Evolutionary conservation across 1,140 invertebrate species (phyloP).

Genomic region (Drosophila prosaltans): DNA sequence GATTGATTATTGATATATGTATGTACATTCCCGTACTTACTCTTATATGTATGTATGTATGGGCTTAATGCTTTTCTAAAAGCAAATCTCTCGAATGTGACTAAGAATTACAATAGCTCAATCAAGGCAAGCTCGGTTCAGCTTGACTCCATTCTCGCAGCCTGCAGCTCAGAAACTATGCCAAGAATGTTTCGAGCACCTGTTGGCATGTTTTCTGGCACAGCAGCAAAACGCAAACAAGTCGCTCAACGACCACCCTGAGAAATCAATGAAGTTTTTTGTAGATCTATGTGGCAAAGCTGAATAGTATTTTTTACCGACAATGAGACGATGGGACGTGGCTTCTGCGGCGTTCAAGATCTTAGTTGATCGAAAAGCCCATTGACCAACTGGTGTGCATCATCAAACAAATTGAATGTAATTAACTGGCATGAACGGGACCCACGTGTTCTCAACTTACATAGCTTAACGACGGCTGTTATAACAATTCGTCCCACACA

Average conservation of each 20-base stretch:
- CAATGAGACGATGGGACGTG: conserved; percentile 49
- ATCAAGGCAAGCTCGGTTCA: conserved; percentile 31
- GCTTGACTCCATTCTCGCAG: neutral
- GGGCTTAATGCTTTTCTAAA: neutral
- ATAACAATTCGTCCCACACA: neutral
- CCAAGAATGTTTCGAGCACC: conserved; percentile 61
- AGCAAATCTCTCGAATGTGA: neutral
- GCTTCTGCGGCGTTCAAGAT: conserved; percentile 29
- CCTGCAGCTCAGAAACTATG: conserved; percentile 56
- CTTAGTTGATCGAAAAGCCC: conserved; percentile 22
- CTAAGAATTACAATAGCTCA: conserved; percentile 60
- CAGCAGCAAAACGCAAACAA: conserved; percentile 32
- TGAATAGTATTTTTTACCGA: conserved; percentile 36
- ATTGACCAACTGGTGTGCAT: conserved; percentile 15
- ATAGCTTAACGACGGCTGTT: neutral
- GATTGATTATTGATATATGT: too few species aligned
- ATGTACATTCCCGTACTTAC: too few species aligned
- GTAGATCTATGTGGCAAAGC: conserved; percentile 16
- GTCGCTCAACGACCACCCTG: conserved; percentile 46
- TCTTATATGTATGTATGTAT: neutral
- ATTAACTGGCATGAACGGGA: neutral
- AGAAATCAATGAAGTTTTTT: conserved; percentile 58
- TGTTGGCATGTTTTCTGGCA: conserved; percentile 54
- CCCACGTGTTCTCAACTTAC: neutral
- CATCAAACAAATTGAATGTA: conserved; percentile 1